Percentiles rank a stretch among this genome's conserved stretches.
Conservation (phyloP, 2,113 vertebrate genomes). For the Galbula dea region DNA sequence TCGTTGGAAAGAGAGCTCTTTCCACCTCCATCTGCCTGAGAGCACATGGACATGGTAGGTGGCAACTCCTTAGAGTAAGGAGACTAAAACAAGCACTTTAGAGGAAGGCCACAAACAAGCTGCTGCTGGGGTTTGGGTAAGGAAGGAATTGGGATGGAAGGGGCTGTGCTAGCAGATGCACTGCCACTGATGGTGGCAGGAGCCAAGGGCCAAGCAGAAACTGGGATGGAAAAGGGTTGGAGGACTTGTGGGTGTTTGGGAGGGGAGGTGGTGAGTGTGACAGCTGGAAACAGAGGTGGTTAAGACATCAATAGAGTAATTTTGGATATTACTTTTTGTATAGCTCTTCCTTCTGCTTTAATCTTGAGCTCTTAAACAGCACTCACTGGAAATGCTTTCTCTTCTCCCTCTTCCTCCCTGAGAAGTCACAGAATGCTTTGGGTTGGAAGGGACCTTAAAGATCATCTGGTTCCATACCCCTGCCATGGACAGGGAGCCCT, state of each 20-base stretch:
- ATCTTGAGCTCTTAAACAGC: accelerated
- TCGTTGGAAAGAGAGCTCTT: slow-evolving; percentile 85
- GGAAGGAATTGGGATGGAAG: accelerated
- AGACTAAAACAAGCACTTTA: accelerated
- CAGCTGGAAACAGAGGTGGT: neutral
- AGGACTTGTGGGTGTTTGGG: neutral
- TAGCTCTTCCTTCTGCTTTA: neutral
- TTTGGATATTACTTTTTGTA: neutral
- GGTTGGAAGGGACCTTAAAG: no score
- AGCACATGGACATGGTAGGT: slow-evolving; percentile 83
- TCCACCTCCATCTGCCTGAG: slow-evolving; percentile 85
- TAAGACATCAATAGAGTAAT: neutral
- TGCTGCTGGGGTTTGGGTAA: neutral
- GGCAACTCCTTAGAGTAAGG: no score
- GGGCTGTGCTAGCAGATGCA: neutral
- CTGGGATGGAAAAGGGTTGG: neutral
- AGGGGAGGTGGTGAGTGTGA: neutral
- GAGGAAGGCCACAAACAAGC: neutral
- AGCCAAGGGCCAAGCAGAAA: neutral
- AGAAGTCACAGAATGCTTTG: neutral
- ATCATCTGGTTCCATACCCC: no score
- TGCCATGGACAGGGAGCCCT: no score
- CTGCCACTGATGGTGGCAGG: neutral
- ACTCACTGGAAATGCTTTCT: neutral
- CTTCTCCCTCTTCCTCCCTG: neutral